A percentile compares a stretch with the other conserved stretches of the same genome.
phyloP scores from a whole-genome alignment of 2,797 vertebrate species.

The Pantherophis alleghaniensis region DNA sequence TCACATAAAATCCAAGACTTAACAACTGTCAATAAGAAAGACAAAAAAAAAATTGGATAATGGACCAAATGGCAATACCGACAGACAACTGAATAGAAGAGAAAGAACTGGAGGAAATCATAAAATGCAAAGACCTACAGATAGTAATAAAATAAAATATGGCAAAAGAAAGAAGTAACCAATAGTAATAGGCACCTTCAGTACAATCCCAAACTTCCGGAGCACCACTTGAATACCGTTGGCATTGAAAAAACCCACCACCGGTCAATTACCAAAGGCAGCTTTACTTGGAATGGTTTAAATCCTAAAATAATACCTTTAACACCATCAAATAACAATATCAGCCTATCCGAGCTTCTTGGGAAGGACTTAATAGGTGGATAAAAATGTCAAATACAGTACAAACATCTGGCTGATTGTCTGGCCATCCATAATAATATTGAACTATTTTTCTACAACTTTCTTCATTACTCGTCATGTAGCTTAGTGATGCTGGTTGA shows the following conservation, averaged over 20 bases:
- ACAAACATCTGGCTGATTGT: background rate
- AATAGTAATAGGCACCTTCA: background rate
- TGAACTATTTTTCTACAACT: background rate
- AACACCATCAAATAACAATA: background rate
- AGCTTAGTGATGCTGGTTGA: slow-evolving; percentile 56
- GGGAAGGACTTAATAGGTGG: background rate
- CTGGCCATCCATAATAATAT: background rate
- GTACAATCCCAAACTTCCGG: background rate
- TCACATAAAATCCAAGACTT: background rate
- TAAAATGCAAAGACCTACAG: background rate
- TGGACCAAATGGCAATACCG: background rate
- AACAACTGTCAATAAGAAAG: background rate
- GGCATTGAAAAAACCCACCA: background rate
- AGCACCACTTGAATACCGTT: background rate
- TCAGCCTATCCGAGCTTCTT: background rate
- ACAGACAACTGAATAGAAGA: background rate
- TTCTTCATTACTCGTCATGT: slow-evolving; percentile 49
- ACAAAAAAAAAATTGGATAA: background rate
- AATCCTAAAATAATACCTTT: background rate
- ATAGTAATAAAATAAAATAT: background rate
- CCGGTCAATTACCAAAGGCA: background rate
- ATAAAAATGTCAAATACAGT: background rate
- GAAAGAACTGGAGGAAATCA: background rate
- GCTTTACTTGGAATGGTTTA: background rate
- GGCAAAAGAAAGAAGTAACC: background rate